Evolutionary conservation across 2,113 vertebrate genomes (phyloP).

Genomic region (Mastomys natalensis): DNA sequence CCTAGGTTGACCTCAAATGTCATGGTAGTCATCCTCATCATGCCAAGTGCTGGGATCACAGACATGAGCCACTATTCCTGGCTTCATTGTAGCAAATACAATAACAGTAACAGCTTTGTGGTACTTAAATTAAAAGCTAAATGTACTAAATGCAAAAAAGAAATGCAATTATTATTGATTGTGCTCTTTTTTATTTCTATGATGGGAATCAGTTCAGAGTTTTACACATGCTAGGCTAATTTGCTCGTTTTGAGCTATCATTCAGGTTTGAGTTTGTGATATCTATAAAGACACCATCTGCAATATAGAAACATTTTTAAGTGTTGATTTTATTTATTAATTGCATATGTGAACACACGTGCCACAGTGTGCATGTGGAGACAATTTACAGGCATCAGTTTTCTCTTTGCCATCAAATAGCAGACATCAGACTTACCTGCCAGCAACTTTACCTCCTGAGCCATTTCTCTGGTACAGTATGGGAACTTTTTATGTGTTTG

Average conservation of each 20-base stretch:
- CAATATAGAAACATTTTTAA: neutral
- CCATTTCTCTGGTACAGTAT: neutral
- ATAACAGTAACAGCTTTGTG: constrained; percentile 68
- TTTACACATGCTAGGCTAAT: neutral
- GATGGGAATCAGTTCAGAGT: accelerated
- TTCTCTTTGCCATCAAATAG: neutral
- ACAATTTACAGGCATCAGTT: neutral
- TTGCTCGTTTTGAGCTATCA: neutral
- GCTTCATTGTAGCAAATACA: constrained; percentile 58
- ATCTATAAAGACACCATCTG: neutral
- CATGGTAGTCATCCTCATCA: neutral
- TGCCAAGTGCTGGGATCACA: neutral
- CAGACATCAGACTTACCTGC: neutral
- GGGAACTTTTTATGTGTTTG: neutral
- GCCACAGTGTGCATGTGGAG: neutral
- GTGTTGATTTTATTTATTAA: neutral
- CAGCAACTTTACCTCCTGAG: neutral
- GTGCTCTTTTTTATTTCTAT: neutral
- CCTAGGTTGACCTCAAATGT: neutral
- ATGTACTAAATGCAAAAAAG: constrained; percentile 8
- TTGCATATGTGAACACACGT: neutral
- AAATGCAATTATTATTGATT: neutral
- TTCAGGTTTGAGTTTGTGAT: neutral
- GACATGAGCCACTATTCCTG: neutral
- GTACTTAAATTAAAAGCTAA: constrained; percentile 38